Evolutionary conservation across 1,140 invertebrate genomes (phyloP).

Genomic region (Nephila pilipes): DNA sequence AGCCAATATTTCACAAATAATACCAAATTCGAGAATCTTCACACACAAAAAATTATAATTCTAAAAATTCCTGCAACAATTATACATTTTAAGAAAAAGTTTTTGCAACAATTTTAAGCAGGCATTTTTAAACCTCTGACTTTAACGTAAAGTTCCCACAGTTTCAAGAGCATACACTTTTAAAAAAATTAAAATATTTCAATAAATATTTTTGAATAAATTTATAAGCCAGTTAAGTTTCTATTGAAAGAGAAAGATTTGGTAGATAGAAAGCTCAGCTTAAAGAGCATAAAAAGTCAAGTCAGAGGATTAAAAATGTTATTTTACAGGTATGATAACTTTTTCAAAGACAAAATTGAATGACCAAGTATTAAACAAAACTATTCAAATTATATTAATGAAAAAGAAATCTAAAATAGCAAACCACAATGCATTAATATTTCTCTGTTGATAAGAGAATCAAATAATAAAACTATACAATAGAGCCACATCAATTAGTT

Average conservation of each 20-base stretch:
- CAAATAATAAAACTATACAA: neutral
- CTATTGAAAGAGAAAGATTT: conserved; percentile 18
- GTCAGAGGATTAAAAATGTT: conserved; percentile 4
- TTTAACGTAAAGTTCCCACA: neutral
- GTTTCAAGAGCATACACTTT: neutral
- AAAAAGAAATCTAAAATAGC: neutral
- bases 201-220: neutral
- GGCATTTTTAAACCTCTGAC: neutral
- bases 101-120: neutral
- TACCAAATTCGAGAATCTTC: no score
- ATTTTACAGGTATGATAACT: neutral
- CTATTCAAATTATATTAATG: neutral
- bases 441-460: neutral
- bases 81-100: neutral
- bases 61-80: neutral
- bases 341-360: neutral
- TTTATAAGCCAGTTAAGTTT: neutral
- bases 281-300: neutral
- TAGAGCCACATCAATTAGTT: neutral
- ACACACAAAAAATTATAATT: neutral
- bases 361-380: neutral
- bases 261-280: conserved; percentile 10
- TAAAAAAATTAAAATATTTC: neutral
- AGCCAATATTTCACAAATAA: no score
- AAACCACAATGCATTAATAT: neutral